Conservation (phyloP, 1,140 invertebrate genomes). For the Trichoplusia ni region DNA sequence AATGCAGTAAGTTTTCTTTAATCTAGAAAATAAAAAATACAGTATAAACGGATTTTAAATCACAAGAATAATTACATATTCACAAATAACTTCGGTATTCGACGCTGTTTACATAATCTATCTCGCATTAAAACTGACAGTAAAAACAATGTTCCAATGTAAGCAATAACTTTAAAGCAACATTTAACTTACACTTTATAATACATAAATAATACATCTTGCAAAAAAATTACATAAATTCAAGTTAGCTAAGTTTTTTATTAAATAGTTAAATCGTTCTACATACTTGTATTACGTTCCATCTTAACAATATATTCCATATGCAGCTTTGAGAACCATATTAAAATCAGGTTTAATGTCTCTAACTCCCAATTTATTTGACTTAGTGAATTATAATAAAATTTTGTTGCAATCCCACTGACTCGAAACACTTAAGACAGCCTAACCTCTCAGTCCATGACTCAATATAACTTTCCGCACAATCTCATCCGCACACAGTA, state of each 20-base stretch:
- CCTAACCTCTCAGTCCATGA: constrained; percentile 63
- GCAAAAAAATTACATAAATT: constrained; percentile 80
- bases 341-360: constrained; percentile 47
- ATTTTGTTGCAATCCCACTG: constrained; percentile 41
- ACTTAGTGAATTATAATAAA: constrained; percentile 61
- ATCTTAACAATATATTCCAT: constrained; percentile 47
- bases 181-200: constrained; percentile 78
- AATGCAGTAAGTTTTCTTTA: constrained; percentile 79
- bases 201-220: constrained; percentile 81
- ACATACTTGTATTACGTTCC: constrained; percentile 57
- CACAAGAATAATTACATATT: constrained; percentile 82
- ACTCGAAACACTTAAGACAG: constrained; percentile 36
- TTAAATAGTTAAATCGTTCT: constrained; percentile 74
- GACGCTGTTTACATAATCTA: constrained; percentile 67
- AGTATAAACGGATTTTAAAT: constrained; percentile 81
- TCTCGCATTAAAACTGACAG: constrained; percentile 67
- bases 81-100: constrained; percentile 76
- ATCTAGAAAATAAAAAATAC: constrained; percentile 81
- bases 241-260: constrained; percentile 76
- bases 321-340: constrained; percentile 47
- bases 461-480: constrained; percentile 48
- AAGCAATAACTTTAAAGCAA: constrained; percentile 79
- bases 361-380: constrained; percentile 46
- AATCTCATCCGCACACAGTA: constrained; percentile 41
- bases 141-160: constrained; percentile 73